Evolutionary conservation across 2,797 vertebrate genomes (phyloP), one percentile per base, ranked within the genome.

Genomic region (Diplodus sargus): DNA sequence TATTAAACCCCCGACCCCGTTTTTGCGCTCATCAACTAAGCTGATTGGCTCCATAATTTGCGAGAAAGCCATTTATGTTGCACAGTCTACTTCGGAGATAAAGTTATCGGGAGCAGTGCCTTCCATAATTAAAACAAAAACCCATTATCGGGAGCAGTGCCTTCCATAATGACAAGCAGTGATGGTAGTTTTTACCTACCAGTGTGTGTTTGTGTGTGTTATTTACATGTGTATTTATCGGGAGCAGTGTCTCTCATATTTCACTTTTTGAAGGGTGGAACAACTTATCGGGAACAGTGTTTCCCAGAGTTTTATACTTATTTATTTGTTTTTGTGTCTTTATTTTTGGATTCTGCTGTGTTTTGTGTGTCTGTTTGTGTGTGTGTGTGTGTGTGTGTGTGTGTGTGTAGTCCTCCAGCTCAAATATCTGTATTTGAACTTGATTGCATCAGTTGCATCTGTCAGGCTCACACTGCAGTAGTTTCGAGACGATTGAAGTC

Each of bases 221-320:
- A 77, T 81, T 84, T 85, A 63, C 82, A 66, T 85, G 89, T 94
- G 89, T 95, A 95, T 95, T 93, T 94, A 93, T 93, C 93, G 94
- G 30, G 94, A 89, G 93, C 95, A 95, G 94, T 91, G 95, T 77
- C 93, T 94, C 92, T 92, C 95, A 95, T 98, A 98, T 97, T 97
- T 97, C 97, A 98, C 97, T 97, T 34, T 34, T 9, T 78, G 42
- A 95, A 95, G 87, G 95, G 97, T 98, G 97, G 97, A 97, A 94
- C 87, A 95, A 95, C 97, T 98, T 98, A 96, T 99, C 97, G 97
- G 97, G 97, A 90, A 97, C 97, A 98, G 97, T 96, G 97, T 98
- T 97, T 98, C 97, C 97, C 97, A 98, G 96, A 97, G 96, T 98
- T 97, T 96, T 96, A 91, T 96, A 95, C 89, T 93, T 92, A 89